Evolutionary conservation across 2,113 vertebrate genomes (phyloP), one percentile per base, ranked within the genome.

Genomic region (Phalacrocorax carbo): DNA sequence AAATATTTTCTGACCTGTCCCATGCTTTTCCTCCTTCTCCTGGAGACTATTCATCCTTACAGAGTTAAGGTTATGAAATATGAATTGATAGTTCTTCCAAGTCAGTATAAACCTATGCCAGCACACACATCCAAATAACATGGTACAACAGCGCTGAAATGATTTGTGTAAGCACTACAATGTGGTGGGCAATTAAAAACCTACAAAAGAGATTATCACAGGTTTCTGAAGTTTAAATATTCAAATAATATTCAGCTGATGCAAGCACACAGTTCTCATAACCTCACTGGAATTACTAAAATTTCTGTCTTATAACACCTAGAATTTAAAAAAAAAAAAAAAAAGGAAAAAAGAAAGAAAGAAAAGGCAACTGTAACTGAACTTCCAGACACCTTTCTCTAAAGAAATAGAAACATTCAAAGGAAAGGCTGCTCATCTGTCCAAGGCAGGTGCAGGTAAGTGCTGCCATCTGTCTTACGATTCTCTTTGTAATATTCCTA

Each of bases 401-500:
- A 42, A 92, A 91, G 58, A 87, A 89, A 85, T 2, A 79, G 3
- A 61, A 86, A 26, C 34, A 40, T 51, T 52, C 55, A 48, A 29
- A 72, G 76, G 52, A 69, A 92, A 86, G 32, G 17, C 36, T 77
- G 52, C 20, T 95, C 54, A 66, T 96, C 86, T 87, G 62, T 94
- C 77, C 65, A 54, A 77, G 62, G 78, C 62, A 95, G 95, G 86
- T 95, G 87, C 76, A 96, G 82, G 73, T 86, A 90, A 86, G 87
- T 93, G 91, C 87, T 96, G 93, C 95, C 94, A 94, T 93, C 94
- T 97, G 84, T 93, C 93, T 97, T 62, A 76, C 14, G 25, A 91
- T 76, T 82, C 40, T 86, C 46, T 89, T 87, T 46, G 36, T 11
- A 82, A 48, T 77, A 89, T 66, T n/a, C 17, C 11, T 46, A 34